Conservation (phyloP, 1,140 invertebrate species). For the Diuraphis noxia region DNA sequence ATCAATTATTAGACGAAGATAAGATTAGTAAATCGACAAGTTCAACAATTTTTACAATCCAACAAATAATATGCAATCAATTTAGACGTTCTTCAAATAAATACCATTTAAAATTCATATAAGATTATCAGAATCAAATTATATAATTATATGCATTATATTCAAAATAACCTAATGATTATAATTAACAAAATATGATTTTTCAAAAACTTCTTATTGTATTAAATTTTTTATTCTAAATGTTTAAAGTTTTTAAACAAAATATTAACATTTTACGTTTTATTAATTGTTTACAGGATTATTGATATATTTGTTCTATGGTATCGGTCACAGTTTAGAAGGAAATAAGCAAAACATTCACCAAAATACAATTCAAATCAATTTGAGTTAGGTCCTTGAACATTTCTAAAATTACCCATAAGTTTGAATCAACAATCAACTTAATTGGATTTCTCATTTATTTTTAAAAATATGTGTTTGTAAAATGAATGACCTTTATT, state of each 20-base stretch:
- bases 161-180: neutral
- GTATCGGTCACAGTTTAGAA: constrained; percentile 49
- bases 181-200: neutral
- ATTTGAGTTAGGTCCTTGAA: neutral
- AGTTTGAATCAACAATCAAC: too few relatives aligned
- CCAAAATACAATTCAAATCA: neutral
- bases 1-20: too few relatives aligned
- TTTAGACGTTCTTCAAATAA: too few relatives aligned
- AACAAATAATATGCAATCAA: too few relatives aligned
- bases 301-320: constrained; percentile 52
- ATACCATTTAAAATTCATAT: too few relatives aligned
- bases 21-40: too few relatives aligned
- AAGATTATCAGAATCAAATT: too few relatives aligned
- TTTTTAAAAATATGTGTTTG: neutral
- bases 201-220: neutral
- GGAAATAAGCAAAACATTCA: neutral
- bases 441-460: neutral
- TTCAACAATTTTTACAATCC: too few relatives aligned
- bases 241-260: too few relatives aligned
- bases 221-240: neutral
- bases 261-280: neutral
- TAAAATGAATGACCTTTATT: neutral
- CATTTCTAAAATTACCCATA: neutral
- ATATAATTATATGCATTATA: neutral
- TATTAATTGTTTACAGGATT: constrained; percentile 19